Evolutionary conservation across 2,113 vertebrate genomes (phyloP).

Genomic region (Camarhynchus parvulus): DNA sequence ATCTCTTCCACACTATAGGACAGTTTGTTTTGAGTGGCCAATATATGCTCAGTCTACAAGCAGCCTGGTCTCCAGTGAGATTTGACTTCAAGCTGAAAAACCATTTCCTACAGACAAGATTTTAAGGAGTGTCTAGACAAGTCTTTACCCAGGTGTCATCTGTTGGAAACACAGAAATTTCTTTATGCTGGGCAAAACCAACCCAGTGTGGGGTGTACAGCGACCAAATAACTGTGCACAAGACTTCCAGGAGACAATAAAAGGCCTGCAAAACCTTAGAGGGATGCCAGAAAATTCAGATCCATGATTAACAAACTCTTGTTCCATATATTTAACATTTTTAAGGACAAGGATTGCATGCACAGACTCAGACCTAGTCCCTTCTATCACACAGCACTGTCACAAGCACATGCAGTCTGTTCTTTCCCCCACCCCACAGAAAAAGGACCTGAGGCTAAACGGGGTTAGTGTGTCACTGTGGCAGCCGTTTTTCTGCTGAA

Average conservation of each 20-base stretch:
- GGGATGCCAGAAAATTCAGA: background rate
- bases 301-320: background rate
- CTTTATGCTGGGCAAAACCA: background rate
- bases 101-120: background rate
- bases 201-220: background rate
- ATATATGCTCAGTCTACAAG: background rate
- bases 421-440: background rate
- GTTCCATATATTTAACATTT: background rate
- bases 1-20: accelerated
- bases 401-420: background rate
- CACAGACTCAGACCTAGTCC: background rate
- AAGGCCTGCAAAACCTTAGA: background rate
- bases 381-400: background rate
- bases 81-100: background rate
- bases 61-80: background rate
- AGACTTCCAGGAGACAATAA: background rate
- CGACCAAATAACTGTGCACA: background rate
- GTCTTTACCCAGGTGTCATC: background rate
- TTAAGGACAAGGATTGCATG: background rate
- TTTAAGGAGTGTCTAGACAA: background rate
- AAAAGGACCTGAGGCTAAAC: background rate
- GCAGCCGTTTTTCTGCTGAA: background rate
- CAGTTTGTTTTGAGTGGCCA: background rate
- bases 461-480: background rate
- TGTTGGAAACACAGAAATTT: background rate